These are phyloP conservation scores for Laterallus jamaicensis DNA, from an alignment of 2,113 vertebrate species.

Conservation along the genomic window DNA sequence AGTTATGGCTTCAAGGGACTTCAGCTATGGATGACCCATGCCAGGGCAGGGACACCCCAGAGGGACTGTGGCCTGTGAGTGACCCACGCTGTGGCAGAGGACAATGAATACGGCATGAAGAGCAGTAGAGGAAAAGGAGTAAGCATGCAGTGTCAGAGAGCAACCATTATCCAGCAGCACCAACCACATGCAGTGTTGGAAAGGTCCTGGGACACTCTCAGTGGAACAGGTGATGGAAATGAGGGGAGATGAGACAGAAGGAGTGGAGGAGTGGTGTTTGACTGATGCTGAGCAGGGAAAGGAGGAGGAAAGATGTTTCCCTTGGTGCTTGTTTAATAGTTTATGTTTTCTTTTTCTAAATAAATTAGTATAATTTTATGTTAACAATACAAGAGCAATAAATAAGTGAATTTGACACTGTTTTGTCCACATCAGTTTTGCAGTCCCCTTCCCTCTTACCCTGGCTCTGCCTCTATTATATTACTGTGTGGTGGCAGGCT, in stretches of 20 bases:
- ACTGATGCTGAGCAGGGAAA: neutral
- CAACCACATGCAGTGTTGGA: accelerated
- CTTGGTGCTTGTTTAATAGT: neutral
- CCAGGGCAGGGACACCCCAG: neutral
- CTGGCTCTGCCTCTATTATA: neutral
- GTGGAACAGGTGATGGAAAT: neutral
- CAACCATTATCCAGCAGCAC: neutral
- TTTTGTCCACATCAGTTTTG: neutral
- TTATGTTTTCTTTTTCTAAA: neutral
- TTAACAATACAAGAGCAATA: neutral
- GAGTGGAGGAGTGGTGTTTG: neutral
- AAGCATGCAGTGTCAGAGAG: neutral
- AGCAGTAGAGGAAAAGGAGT: neutral
- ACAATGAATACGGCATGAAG: neutral
- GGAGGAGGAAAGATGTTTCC: neutral
- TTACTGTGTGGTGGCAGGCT: neutral
- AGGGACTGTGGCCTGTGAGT: neutral
- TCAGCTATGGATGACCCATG: neutral
- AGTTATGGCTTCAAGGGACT: neutral
- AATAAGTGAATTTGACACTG: neutral
- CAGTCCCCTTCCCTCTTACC: neutral
- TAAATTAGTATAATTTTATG: neutral
- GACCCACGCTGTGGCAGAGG: neutral
- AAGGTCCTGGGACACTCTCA: neutral
- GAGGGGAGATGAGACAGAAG: neutral